phyloP scores from a whole-genome alignment of 2,797 vertebrate species.

The Strix occidentalis region DNA sequence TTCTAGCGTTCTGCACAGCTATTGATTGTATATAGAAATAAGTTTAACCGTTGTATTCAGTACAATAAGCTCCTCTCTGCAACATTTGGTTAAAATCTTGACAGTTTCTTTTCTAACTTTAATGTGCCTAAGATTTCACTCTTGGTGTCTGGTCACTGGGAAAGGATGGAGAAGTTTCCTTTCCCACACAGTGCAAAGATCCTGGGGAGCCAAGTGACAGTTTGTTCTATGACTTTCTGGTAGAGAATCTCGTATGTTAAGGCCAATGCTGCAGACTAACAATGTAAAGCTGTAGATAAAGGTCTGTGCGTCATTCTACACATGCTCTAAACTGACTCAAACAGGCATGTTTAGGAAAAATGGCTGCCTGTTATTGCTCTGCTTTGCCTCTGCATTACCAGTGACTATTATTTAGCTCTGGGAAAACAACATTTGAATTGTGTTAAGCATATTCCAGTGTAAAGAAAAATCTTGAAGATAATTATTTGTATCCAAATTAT shows the following conservation, averaged over 20 bases:
- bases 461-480: slow-evolving; percentile 60
- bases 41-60: neutral
- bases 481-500: slow-evolving; percentile 71
- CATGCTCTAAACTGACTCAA: neutral
- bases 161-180: neutral
- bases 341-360: neutral
- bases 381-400: neutral
- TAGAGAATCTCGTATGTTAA: fast-evolving
- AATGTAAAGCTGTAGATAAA: neutral
- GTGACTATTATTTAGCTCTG: neutral
- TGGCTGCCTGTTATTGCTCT: neutral
- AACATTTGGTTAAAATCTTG: neutral
- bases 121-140: neutral
- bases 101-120: neutral
- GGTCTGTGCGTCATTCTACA: neutral
- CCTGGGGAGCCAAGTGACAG: neutral
- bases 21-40: neutral
- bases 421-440: slow-evolving; percentile 21
- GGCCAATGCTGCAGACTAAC: neutral
- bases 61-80: neutral
- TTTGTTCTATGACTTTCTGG: neutral
- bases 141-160: neutral
- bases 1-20: neutral
- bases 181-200: fast-evolving
- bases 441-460: slow-evolving; percentile 47